A percentile compares a stretch with the other conserved stretches of the same genome.
Evolutionary conservation across 2,113 vertebrate genomes (phyloP).

Genomic region (Myiozetetes cayanensis): DNA sequence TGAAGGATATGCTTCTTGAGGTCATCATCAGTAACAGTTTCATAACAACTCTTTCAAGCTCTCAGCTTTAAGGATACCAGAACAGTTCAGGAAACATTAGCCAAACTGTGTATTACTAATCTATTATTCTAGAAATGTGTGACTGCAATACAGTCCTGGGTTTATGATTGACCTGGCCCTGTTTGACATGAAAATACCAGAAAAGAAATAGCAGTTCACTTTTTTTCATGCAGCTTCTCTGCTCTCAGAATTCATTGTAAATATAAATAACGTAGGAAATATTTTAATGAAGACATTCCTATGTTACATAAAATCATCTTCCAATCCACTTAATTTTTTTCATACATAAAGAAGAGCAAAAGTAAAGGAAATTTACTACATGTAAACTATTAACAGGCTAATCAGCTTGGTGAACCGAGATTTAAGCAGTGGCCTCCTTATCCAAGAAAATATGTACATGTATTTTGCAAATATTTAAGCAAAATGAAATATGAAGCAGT

Average conservation of each 20-base stretch:
- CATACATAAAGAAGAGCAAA: neutral
- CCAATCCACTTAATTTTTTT: neutral
- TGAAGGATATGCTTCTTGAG: neutral
- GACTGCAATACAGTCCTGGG: neutral
- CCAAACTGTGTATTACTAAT: neutral
- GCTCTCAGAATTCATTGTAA: neutral
- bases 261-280: neutral
- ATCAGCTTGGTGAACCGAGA: neutral
- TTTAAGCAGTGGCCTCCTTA: neutral
- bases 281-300: neutral
- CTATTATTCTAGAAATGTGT: constrained; percentile 20
- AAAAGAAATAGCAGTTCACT: neutral
- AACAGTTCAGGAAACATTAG: constrained; percentile 11
- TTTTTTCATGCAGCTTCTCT: neutral
- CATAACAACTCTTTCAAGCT: neutral
- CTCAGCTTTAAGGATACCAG: neutral
- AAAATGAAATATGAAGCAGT: neutral
- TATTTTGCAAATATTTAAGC: neutral
- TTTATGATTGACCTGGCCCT: constrained; percentile 15
- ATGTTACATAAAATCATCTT: neutral
- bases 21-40: neutral
- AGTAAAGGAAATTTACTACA: neutral
- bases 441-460: neutral
- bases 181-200: constrained; percentile 9
- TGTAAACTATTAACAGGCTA: neutral